phyloP scores from a whole-genome alignment of 2,888 invertebrate species.

The Conomelus anceps region DNA sequence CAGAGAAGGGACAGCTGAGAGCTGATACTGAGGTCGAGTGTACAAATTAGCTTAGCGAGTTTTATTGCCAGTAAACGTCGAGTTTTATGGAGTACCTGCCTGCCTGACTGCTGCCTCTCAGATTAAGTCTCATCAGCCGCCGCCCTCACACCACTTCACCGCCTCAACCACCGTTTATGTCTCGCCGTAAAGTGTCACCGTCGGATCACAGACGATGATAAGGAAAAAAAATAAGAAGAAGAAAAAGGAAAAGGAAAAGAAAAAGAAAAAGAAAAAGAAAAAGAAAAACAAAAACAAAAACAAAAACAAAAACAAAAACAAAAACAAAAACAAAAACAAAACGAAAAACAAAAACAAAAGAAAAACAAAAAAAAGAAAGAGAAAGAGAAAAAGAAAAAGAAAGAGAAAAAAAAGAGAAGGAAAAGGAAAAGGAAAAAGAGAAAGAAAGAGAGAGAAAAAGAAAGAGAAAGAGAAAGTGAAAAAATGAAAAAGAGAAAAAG shows the following conservation, averaged over 20 bases:
- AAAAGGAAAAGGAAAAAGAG: background rate
- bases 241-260: no score
- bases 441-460: background rate
- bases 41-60: constrained; percentile 5
- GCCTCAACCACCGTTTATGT: background rate
- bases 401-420: background rate
- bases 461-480: background rate
- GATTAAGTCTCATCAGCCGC: constrained; percentile 2
- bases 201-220: no score
- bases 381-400: background rate
- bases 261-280: no score
- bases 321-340: no score
- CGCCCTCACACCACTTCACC: constrained; percentile 1
- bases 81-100: constrained; percentile 10
- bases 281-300: no score
- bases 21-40: background rate
- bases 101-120: no score
- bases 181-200: no score
- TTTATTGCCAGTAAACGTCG: constrained; percentile 12
- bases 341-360: background rate
- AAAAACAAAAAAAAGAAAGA: background rate
- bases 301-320: no score
- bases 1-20: no score
- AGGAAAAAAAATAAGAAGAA: no score
- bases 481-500: background rate